Evolutionary conservation across 2,888 invertebrate genomes (phyloP).

Genomic region (Eubasilissa splendida): DNA sequence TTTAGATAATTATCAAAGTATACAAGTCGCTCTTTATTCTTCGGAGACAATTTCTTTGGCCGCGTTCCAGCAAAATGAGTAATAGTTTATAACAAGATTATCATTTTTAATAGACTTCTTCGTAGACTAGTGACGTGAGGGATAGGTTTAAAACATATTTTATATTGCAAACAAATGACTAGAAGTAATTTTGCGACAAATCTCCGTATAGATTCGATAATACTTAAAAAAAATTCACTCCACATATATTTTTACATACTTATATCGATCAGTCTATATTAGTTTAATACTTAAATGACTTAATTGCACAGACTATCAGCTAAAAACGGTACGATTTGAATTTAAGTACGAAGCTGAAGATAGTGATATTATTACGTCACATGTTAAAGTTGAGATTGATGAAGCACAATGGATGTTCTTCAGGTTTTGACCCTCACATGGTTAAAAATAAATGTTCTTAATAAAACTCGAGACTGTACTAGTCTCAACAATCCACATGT

Average conservation of each 20-base stretch:
- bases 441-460: slow-evolving; percentile 31
- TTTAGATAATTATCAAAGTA: slow-evolving; percentile 3
- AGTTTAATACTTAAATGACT: slow-evolving; percentile 4
- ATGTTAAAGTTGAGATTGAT: neutral
- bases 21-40: slow-evolving; percentile 13
- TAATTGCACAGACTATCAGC: neutral
- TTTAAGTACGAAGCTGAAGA: no score
- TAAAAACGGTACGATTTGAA: neutral
- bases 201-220: neutral
- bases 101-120: slow-evolving; percentile 14
- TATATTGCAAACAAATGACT: slow-evolving; percentile 9
- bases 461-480: neutral
- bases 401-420: neutral
- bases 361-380: slow-evolving; percentile 4
- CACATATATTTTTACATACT: neutral
- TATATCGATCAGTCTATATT: slow-evolving; percentile 22
- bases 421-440: neutral
- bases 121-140: neutral
- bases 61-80: neutral
- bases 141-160: neutral
- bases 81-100: slow-evolving; percentile 23
- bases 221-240: slow-evolving; percentile 7
- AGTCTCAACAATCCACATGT: slow-evolving; percentile 1
- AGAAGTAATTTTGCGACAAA: neutral
- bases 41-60: slow-evolving; percentile 24